phyloP scores from a whole-genome alignment of 2,113 vertebrate genomes.

The Jacana jacana region DNA sequence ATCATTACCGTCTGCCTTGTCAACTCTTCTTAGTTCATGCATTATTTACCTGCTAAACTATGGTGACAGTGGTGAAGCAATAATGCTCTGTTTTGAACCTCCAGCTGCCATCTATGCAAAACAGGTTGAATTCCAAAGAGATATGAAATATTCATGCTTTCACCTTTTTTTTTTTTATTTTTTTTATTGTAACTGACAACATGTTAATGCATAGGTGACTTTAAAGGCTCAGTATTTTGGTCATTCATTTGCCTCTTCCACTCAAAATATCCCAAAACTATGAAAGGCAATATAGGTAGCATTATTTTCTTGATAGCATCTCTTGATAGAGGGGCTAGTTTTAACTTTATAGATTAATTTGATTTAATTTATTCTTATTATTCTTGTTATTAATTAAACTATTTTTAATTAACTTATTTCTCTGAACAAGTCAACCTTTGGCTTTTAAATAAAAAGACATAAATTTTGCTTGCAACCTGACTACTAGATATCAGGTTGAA shows the following conservation, averaged over 20 bases:
- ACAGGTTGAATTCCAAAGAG: conserved; percentile 19
- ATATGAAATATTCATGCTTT: conserved; percentile 59
- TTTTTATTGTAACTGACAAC: neutral
- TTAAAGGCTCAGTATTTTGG: neutral
- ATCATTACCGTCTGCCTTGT: conserved; percentile 30
- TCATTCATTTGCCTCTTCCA: neutral
- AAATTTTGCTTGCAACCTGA: neutral
- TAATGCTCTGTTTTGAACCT: conserved; percentile 17
- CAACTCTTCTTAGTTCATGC: conserved; percentile 41
- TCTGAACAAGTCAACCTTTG: neutral
- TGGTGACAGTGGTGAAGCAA: neutral
- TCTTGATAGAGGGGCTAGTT: neutral
- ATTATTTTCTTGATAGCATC: neutral
- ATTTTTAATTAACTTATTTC: neutral
- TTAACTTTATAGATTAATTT: neutral
- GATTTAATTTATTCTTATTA: neutral
- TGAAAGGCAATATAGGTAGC: neutral
- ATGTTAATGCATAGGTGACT: neutral
- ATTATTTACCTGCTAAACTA: conserved; percentile 60
- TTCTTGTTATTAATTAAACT: neutral
- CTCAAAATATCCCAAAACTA: neutral
- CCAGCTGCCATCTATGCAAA: conserved; percentile 53
- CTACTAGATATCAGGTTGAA: fast-evolving
- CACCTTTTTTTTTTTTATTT: neutral
- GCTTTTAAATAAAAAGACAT: neutral